Evolutionary conservation across 2,113 vertebrate genomes (phyloP), one percentile per base, ranked within the genome.

Genomic region (Cariama cristata): DNA sequence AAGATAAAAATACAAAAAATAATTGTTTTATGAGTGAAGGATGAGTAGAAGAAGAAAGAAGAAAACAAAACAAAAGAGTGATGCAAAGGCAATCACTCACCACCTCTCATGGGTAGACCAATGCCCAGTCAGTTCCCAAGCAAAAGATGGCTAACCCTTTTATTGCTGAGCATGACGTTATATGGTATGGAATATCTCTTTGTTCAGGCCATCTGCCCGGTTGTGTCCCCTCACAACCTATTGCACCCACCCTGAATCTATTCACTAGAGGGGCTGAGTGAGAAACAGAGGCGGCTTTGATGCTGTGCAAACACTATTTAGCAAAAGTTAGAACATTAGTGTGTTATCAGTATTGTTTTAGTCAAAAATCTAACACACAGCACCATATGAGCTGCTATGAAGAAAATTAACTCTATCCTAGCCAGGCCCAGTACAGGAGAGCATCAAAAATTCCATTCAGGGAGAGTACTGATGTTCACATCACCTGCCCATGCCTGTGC

Each of bases 1-100:
- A 59, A 62, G 73, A 81, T 66, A 73, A 81, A 92, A 77, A 82
- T 63, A 28, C 64, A 55, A 64, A 52, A 22, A 80, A 59, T 12
- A 42, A 23, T 13, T 16, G 20, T 2, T 89, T 75, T 58, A 2
- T 35, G 83, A 95, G 24, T 56, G 68, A 92, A 58, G 38, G 62
- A 90, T 82, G 64, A 88, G 49, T 35, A 87, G 33, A 89, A 53
- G 72, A 67, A 55, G 19, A 64, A 32, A 62, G 64, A 85, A 35
- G 21, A 74, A 77, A 93, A 75, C 45, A 74, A 88, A 81, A 59
- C n/a, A 45, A 40, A 86, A 35, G 66, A 52, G 80, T 47, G 63
- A 84, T 80, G 73, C 56, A 90, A 88, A 92, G 52, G 56, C 79
- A 85, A 75, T 88, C 86, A 63, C 58, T 79, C 69, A 50, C 58